Percentiles rank a stretch among this genome's conserved stretches.
These are phyloP conservation scores for Dasypogon diadema DNA, from an alignment of 2,888 invertebrate genomes.

Conservation along the genomic window DNA sequence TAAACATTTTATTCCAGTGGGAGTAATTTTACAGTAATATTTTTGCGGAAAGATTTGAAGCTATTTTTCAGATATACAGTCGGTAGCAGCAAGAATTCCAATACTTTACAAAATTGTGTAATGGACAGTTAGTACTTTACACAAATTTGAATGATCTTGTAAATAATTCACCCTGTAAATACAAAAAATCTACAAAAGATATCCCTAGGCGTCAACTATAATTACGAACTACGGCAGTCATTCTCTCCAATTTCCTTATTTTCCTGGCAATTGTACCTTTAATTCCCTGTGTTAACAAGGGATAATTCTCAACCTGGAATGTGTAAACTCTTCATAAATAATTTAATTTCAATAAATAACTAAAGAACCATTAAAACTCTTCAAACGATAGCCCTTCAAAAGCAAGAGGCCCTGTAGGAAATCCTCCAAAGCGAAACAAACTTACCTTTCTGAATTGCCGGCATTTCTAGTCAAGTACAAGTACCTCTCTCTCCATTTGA, in stretches of 20 bases:
- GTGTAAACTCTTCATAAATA: conserved; percentile 49
- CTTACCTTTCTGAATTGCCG: conserved; percentile 16
- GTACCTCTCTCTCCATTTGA: conserved; percentile 47
- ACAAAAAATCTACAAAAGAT: too few relatives aligned
- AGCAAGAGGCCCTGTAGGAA: conserved; percentile 14
- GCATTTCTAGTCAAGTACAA: conserved; percentile 26
- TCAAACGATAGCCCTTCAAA: conserved; percentile 21
- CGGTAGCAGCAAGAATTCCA: too few relatives aligned
- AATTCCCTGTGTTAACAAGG: conserved; percentile 49
- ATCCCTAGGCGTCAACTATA: too few relatives aligned
- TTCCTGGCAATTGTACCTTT: background rate
- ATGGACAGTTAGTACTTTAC: too few relatives aligned
- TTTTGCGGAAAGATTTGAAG: too few relatives aligned
- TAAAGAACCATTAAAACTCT: conserved; percentile 48
- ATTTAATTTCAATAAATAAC: conserved; percentile 53
- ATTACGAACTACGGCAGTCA: too few relatives aligned
- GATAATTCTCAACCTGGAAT: conserved; percentile 38
- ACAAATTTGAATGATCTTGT: too few relatives aligned
- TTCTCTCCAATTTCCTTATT: conserved; percentile 26
- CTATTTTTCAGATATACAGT: too few relatives aligned
- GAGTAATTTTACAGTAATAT: too few relatives aligned
- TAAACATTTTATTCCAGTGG: too few relatives aligned
- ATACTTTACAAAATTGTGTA: too few relatives aligned
- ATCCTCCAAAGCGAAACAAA: background rate
- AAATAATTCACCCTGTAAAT: too few relatives aligned